Percentiles rank a stretch among this genome's conserved stretches.
These are phyloP conservation scores for Otus sunia DNA, from an alignment of 2,113 vertebrate species.

Conservation along the genomic window DNA sequence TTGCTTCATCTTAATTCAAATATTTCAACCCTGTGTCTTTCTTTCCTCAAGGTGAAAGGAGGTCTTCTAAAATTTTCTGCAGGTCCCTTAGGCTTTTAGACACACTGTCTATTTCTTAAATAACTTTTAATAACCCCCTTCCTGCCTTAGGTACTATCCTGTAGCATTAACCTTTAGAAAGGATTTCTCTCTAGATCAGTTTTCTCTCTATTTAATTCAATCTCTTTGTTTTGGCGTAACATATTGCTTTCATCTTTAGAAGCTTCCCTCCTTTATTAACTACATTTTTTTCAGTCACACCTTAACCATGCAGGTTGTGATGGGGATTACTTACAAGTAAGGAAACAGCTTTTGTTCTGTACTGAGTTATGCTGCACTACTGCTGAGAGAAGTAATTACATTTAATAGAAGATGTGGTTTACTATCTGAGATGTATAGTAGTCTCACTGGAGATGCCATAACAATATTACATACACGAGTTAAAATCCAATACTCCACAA, in stretches of 20 bases:
- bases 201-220: background rate
- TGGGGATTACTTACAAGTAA: background rate
- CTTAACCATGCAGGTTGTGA: background rate
- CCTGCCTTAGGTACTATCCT: background rate
- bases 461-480: background rate
- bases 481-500: background rate
- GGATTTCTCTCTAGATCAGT: background rate
- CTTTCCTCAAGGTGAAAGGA: background rate
- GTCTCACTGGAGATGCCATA: background rate
- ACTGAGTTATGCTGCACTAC: background rate
- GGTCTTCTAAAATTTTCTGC: background rate
- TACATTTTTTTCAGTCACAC: background rate
- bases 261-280: background rate
- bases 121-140: background rate
- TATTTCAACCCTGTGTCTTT: background rate
- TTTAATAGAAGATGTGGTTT: background rate
- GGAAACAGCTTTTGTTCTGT: background rate
- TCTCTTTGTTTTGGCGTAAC: background rate
- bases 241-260: background rate
- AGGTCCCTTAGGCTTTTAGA: background rate
- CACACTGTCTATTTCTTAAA: background rate
- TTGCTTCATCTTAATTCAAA: background rate
- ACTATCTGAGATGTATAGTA: background rate
- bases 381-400: background rate
- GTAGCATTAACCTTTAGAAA: background rate